Conservation (phyloP, 2,797 vertebrate species). For the Vireo griseus region DNA sequence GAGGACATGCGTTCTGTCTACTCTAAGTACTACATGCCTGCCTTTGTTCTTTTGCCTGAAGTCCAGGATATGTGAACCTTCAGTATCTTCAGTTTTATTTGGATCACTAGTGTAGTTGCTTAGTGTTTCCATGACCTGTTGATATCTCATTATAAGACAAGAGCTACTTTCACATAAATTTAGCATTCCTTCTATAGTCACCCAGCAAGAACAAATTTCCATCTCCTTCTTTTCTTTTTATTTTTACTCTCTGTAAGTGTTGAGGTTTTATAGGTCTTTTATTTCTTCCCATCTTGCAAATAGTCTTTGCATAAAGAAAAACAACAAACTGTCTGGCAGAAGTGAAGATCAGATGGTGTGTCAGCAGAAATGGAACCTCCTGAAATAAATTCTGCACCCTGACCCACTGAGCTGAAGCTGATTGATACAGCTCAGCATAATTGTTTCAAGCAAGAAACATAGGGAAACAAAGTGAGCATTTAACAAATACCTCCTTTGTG, state of each 20-base stretch:
- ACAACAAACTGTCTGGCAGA: not conserved
- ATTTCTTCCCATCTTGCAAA: not conserved
- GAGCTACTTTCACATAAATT: not conserved
- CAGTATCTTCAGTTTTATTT: not conserved
- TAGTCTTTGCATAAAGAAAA: not conserved
- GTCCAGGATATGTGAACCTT: not conserved
- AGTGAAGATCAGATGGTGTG: not conserved
- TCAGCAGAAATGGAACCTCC: not conserved
- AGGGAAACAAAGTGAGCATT: not conserved
- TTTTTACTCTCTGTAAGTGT: not conserved
- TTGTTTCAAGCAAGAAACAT: not conserved
- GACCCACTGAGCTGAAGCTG: not conserved
- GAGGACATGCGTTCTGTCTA: not conserved
- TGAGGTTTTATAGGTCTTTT: not conserved
- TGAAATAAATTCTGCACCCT: not conserved
- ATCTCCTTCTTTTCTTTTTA: not conserved
- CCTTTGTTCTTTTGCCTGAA: not conserved
- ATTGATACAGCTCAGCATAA: not conserved
- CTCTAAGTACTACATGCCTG: accelerated
- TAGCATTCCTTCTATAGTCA: not conserved
- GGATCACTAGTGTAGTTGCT: not conserved
- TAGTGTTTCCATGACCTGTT: not conserved
- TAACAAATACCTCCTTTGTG: not conserved
- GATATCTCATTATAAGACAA: not conserved
- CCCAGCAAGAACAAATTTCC: not conserved